These are phyloP conservation scores for Drosophila fulvimacula DNA, from an alignment of 2,888 invertebrate species.

Conservation along the genomic window DNA sequence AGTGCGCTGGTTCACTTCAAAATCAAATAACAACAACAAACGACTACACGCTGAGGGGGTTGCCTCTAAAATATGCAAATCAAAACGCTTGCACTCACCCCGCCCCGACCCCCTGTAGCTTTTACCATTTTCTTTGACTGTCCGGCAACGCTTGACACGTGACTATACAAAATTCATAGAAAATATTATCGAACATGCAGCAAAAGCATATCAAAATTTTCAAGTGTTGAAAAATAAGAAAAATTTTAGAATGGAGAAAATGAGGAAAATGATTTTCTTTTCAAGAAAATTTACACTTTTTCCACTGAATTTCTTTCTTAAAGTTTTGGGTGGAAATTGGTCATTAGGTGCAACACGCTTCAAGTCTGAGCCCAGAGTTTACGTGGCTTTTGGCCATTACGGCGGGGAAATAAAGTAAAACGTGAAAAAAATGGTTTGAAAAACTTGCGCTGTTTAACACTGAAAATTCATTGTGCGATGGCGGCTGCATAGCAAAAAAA, in stretches of 20 bases:
- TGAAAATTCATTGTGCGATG: conserved; percentile 64
- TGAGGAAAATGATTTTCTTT: conserved; percentile 17
- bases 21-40: conserved; percentile 24
- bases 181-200: conserved; percentile 43
- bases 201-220: conserved; percentile 11
- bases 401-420: conserved; percentile 31
- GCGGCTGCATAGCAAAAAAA: conserved; percentile 17
- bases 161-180: conserved; percentile 53
- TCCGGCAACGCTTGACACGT: conserved; percentile 52
- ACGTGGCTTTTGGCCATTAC: conserved; percentile 71
- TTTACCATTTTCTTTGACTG: background rate
- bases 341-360: conserved; percentile 70
- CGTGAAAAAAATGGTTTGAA: conserved; percentile 55
- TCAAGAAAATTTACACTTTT: conserved; percentile 25
- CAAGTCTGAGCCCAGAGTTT: conserved; percentile 48
- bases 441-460: conserved; percentile 72
- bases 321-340: conserved; percentile 71
- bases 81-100: conserved; percentile 19
- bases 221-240: no score
- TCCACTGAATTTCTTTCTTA: conserved; percentile 27
- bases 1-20: conserved; percentile 40
- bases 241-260: conserved; percentile 4
- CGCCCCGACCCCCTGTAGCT: background rate
- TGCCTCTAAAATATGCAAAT: conserved; percentile 55
- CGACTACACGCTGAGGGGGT: conserved; percentile 6